A percentile compares a stretch with the other conserved stretches of the same genome.
Conservation (phyloP, 2,113 vertebrate species). For the Laticauda laticaudata region DNA sequence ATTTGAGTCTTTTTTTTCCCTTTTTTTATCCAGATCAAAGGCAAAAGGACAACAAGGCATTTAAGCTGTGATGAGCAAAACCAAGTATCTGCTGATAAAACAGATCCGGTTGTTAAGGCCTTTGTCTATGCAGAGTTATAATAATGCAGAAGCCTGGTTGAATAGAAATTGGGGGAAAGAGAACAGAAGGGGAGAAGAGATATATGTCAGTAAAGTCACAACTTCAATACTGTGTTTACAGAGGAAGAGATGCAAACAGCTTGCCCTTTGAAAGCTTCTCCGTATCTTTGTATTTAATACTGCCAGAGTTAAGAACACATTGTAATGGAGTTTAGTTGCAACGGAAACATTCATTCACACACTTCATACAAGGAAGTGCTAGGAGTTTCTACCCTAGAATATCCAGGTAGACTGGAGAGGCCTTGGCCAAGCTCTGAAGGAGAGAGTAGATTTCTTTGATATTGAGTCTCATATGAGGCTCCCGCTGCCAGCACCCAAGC, state of each 20-base stretch:
- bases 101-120: conserved; percentile 87
- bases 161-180: conserved; percentile 65
- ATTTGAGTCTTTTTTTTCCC: conserved; percentile 74
- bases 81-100: conserved; percentile 78
- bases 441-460: conserved; percentile 96
- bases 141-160: conserved; percentile 82
- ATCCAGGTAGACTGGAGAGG: conserved; percentile 97
- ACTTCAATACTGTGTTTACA: conserved; percentile 73
- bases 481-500: conserved; percentile 98
- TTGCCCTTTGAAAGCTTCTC: conserved; percentile 79
- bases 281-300: conserved; percentile 71
- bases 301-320: conserved; percentile 75
- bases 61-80: conserved; percentile 78
- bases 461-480: conserved; percentile 96
- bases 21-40: conserved; percentile 84
- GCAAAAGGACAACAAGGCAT: conserved; percentile 81
- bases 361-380: conserved; percentile 61
- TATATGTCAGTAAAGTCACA: conserved; percentile 68
- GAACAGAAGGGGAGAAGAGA: conserved; percentile 69
- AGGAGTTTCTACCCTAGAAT: conserved; percentile 87
- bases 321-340: conserved; percentile 74
- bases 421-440: conserved; percentile 96
- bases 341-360: conserved; percentile 68
- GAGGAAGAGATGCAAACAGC: conserved; percentile 72
- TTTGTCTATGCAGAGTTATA: conserved; percentile 87